Base-by-base conservation (phyloP, 2,797 vertebrate genomes). In the Neomorphus geoffroyi region DNA sequence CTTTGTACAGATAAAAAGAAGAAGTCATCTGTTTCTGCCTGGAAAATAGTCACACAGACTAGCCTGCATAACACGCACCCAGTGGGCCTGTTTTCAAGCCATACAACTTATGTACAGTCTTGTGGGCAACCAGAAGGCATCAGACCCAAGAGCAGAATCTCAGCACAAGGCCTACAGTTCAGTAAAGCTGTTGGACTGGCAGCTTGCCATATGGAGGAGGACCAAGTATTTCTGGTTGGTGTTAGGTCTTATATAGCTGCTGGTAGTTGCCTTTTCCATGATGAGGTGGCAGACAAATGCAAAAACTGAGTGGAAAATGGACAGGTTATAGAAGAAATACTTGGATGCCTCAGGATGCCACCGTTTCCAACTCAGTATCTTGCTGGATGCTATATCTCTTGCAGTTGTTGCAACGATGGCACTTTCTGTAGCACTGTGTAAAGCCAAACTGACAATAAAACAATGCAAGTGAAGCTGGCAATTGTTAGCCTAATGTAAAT, bases 1-100 rank as follows among this genome's bases (percentile, higher is more conserved):
- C 18, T 94, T 85, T 64, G 50, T 64, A 28, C 26, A 80, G 39
- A 66, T 81, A 72, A 14, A 93, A 83, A 65, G 75, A 84, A 92
- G n/a, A 62, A 94, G 24, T 93, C 73, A 87, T 72, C 62, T 58
- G 18, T 73, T 87, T 89, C 78, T 88, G 46, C 51, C 17, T 1
- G 1, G 60, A 92, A 85, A 10, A 51, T 3, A 66, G 54, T 81
- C 62, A 61, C 2, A 19, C 24, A 77, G n/a, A 73, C 30, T 46
- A 58, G 56, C 43, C 15, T 56, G 56, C 14, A 9, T 15, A 70
- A 37, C 16, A n/a, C 28, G 12, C 18, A 39, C 24, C 6, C 18
- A n/a, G 6, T 26, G 35, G 89, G 13, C n/a, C 46, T 8, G 5
- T 10, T 58, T 58, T 80, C 41, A 82, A 75, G 35, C 22, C 6